Base-by-base conservation (phyloP, 2,888 invertebrate genomes). In the Clunio marinus region DNA sequence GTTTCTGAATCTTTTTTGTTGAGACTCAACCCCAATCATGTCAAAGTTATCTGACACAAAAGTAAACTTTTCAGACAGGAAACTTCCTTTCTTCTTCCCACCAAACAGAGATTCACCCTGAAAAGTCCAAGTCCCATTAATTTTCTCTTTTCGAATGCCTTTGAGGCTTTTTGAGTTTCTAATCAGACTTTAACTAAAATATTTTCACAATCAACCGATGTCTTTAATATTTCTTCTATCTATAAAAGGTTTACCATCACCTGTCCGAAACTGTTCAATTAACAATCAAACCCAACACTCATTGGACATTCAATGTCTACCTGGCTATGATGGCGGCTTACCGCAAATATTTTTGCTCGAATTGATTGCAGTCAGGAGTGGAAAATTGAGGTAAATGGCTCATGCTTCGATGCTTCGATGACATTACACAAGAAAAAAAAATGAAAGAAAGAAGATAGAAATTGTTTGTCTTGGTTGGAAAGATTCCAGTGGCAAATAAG, bases 271-370 rank as follows among this genome's bases (percentile, higher is more conserved):
- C 81, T 93, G 93, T 80, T 85, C 88, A 67, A 81, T 92, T 73
- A 88, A 88, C 77, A 93, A 93, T 80, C 89, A 90, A 77, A 93
- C 93, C 15, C 86, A 88, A 74, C 89, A 88, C 73, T 88, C 89
- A 70, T 89, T 90, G 73, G 87, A 88, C 77, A 89, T 93, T 72
- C 86, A 86, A 74, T 93, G 93, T 78, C 84, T 88, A 75, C 82
- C 91, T 24, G 91, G 91, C 73, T 93, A 92, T 80, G 93, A 93
- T 81, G 93, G 93, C 70, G 93, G 93, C 71, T 84, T 93, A 74
- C 91, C 92, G 70, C 93, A 93, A 81, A 84, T 84, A 77, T 93
- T 93, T 81, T 82, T 91, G 67, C 83, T 93, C 72, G 92, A 93
- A 80, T 84, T 92, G 72, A 89, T 82, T 77, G 79, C 80, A 71